These are phyloP conservation scores for Callitettix versicolor DNA, from an alignment of 1,140 invertebrate genomes.

Conservation along the genomic window DNA sequence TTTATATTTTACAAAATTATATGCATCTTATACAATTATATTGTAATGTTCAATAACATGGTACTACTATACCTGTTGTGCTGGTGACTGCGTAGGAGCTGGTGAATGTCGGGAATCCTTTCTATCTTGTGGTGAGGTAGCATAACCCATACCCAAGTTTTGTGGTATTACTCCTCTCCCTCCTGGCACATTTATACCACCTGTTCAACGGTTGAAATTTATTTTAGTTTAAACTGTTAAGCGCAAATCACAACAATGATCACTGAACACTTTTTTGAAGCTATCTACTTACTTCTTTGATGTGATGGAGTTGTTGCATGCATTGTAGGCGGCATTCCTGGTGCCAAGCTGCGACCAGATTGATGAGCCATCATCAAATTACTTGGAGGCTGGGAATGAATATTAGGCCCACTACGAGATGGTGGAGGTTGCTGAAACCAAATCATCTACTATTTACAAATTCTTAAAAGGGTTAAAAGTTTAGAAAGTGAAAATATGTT, in stretches of 20 bases:
- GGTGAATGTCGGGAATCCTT: constrained; percentile 23
- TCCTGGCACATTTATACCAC: constrained; percentile 10
- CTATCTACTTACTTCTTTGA: constrained; percentile 11
- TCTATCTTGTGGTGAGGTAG: constrained; percentile 13
- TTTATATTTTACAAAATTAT: too few relatives aligned
- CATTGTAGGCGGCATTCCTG: constrained; percentile 43
- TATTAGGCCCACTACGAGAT: constrained; percentile 31
- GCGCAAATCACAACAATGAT: too few relatives aligned
- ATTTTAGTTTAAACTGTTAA: too few relatives aligned
- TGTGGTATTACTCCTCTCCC: constrained; percentile 23
- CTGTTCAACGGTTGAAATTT: too few relatives aligned
- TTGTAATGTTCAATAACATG: too few relatives aligned
- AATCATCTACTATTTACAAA: background rate
- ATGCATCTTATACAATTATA: too few relatives aligned
- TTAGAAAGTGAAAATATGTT: background rate
- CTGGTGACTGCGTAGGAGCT: constrained; percentile 13
- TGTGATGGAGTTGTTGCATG: constrained; percentile 22
- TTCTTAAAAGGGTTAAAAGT: background rate
- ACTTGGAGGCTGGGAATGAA: constrained; percentile 42
- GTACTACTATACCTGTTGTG: constrained; percentile 25
- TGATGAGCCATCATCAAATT: constrained; percentile 24
- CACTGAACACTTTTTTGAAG: too few relatives aligned
- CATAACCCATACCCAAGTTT: constrained; percentile 32
- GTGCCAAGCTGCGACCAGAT: constrained; percentile 35
- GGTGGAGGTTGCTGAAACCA: constrained; percentile 40